Percentiles rank a stretch among this genome's conserved stretches.
Evolutionary conservation across 2,797 vertebrate genomes (phyloP).

Genomic region (Australoheros facetus): DNA sequence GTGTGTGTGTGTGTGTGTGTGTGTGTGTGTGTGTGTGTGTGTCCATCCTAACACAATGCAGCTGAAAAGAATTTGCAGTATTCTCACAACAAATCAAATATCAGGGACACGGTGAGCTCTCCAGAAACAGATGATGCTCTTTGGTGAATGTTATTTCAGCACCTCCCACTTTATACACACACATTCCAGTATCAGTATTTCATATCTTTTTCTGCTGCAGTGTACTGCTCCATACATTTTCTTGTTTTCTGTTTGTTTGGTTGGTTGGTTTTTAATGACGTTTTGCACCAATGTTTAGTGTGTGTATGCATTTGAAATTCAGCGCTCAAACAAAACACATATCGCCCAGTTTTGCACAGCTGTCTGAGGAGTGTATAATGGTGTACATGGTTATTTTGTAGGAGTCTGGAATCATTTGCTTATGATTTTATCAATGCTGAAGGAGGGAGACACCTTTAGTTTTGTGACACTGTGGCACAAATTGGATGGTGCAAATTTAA

Average conservation of each 20-base stretch:
- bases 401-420: neutral
- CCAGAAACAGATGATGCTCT: neutral
- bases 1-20: too few relatives aligned
- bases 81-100: neutral
- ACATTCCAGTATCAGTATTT: neutral
- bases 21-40: too few relatives aligned
- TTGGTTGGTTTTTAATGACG: neutral
- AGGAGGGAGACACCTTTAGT: neutral
- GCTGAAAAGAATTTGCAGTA: neutral
- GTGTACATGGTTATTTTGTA: neutral
- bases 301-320: neutral
- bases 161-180: neutral
- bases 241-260: too few relatives aligned
- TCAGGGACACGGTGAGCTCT: neutral
- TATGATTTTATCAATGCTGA: neutral
- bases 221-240: neutral
- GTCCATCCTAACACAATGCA: neutral
- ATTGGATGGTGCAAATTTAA: neutral
- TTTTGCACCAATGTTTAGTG: neutral
- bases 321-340: neutral
- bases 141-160: neutral
- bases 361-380: neutral
- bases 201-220: neutral
- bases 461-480: neutral
- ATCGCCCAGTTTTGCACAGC: too few relatives aligned